phyloP scores from a whole-genome alignment of 2,113 vertebrate genomes.

The Myanophis thanlyinensis region DNA sequence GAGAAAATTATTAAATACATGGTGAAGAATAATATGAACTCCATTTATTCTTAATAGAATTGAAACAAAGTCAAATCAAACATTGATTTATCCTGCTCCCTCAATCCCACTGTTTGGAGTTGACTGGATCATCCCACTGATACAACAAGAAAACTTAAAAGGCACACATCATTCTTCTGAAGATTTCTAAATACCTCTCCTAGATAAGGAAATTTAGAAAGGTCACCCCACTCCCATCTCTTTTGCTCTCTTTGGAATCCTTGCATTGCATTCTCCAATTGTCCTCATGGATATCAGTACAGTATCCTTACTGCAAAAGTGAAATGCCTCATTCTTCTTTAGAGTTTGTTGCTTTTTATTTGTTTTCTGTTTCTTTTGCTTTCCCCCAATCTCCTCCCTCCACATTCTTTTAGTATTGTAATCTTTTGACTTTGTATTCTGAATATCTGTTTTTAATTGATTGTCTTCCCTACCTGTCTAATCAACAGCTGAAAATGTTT shows the following conservation, averaged over 20 bases:
- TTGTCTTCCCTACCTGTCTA: neutral
- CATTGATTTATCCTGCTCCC: neutral
- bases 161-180: neutral
- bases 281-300: neutral
- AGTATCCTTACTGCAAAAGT: neutral
- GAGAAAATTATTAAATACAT: neutral
- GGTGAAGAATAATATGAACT: neutral
- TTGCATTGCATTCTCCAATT: neutral
- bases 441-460: neutral
- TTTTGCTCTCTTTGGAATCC: neutral
- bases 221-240: too few species aligned
- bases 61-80: neutral
- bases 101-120: neutral
- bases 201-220: neutral
- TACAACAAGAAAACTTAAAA: neutral
- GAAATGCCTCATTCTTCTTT: neutral
- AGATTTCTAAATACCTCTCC: neutral
- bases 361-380: neutral
- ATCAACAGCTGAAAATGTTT: neutral
- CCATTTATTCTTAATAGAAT: neutral
- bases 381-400: too few species aligned
- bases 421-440: neutral
- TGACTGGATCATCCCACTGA: neutral
- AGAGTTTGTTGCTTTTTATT: neutral
- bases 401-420: neutral